Percentiles rank a stretch among this genome's conserved stretches.
Conservation (phyloP, 2,888 invertebrate species). For the Andricus quercusramuli region DNA sequence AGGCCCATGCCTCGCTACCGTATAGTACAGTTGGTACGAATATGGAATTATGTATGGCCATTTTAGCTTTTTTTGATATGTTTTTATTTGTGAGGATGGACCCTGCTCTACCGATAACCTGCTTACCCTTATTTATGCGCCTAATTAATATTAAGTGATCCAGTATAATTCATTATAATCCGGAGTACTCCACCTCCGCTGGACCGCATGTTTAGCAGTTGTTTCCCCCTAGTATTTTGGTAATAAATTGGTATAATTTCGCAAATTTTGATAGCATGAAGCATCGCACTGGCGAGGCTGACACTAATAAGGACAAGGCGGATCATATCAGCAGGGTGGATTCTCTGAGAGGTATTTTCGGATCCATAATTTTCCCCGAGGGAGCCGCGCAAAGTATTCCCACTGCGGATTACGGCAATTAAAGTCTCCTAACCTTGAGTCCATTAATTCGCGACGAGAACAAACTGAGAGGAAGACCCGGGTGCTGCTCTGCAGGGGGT, state of each 20-base stretch:
- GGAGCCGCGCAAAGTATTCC: slow-evolving; percentile 50
- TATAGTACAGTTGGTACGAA: no score
- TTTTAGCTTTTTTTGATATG: no score
- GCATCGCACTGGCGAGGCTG: neutral
- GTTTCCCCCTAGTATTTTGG: neutral
- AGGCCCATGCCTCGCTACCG: no score
- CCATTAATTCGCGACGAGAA: slow-evolving; percentile 58
- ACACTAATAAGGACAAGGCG: slow-evolving; percentile 29
- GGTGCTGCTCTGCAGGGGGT: slow-evolving; percentile 56
- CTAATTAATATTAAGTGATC: no score
- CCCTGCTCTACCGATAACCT: no score
- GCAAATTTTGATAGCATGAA: neutral
- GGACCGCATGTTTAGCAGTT: no score
- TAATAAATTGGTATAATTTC: slow-evolving; percentile 19
- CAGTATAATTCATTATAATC: no score
- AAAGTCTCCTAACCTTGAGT: slow-evolving; percentile 52
- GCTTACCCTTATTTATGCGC: no score
- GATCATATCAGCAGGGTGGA: slow-evolving; percentile 31
- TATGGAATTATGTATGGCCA: no score
- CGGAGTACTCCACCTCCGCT: no score
- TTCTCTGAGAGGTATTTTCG: slow-evolving; percentile 33
- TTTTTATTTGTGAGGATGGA: no score
- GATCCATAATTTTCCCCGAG: slow-evolving; percentile 48
- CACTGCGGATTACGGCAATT: slow-evolving; percentile 56
- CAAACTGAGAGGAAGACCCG: slow-evolving; percentile 47